Evolutionary conservation across 2,888 invertebrate genomes (phyloP), one percentile per base, ranked within the genome.

Genomic region (Ornithoptera priamus): DNA sequence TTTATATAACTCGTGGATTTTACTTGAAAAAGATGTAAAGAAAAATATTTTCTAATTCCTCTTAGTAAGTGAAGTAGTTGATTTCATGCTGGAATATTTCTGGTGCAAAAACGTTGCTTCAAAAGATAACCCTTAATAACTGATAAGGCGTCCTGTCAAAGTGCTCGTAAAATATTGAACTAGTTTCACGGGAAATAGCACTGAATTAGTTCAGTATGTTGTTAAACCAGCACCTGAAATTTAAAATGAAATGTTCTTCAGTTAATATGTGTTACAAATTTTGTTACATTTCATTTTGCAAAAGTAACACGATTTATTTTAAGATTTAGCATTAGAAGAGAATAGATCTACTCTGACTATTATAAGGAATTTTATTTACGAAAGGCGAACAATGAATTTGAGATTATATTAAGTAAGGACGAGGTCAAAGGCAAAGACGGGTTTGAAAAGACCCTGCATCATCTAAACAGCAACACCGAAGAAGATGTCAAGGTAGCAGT

Each of bases 101-200:
- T 46, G 3, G 24, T 30, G 46, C 20, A 46, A 65, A 59, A 65
- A 59, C 17, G 39, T 24, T 18, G 17, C 22, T 42, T 60, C 17
- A 24, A 65, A 6, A 46, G n/a, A 12, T 22, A 65, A 59, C 24
- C 22, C 18, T 59, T 22, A 65, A 30, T 59, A 46, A 24, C 39
- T 65, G 57, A 65, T 57, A 39, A 36, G 17, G 58, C 42, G 58
- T 42, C 42, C 17, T 58, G 58, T 30, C 59, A 59, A 50, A 65
- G 46, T 58, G 30, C 59, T 65, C 58, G n/a, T 65, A 46, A 65
- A 65, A 65, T 59, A 59, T 59, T 65, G 57, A 59, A 58, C 58
- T 59, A 65, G 50, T 65, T 59, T 46, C 42, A 58, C 42, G 24
- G 59, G 24, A 30, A 46, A 24, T 46, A 12, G 59, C 50, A 15